Base-by-base conservation (phyloP, 2,113 vertebrate genomes). In the Mobula birostris region DNA sequence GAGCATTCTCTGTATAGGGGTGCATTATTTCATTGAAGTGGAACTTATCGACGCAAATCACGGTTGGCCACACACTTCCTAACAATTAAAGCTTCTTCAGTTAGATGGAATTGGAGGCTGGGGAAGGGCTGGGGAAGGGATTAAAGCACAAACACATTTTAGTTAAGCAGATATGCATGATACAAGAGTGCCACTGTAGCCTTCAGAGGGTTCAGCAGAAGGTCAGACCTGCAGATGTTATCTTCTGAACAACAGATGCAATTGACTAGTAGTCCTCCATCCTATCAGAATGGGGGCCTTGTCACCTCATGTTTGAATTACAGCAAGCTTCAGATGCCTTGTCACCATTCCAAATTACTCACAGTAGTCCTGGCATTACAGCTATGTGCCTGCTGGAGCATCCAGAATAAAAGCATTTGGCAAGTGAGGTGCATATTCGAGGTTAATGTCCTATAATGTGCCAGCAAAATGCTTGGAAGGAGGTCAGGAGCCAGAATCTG, bases 151-250 rank as follows among this genome's bases (percentile, higher is more conserved):
- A 48, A 40, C 3, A 40, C 91, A 48, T 76, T 93, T 48, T 70
- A 88, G n/a, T 66, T 68, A 27, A 90, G 66, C 66, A 48, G 91
- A 93, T 74, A 93, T 70, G 70, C 68, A 74, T 36, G 36, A 93
- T 8, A 93, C 66, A 93, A 93, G 36, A 48, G 40, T 72, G 90
- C 68, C 68, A 56, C 91, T 93, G 91, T 76, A 74, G 91, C 24
- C 40, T 48, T 93, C 91, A 40, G 36, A 40, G 40, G 40, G 91
- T 93, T 93, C 91, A 93, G n/a, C 36, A 74, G 21, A 56, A 93
- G 91, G 91, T 93, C 91, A 93, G 32, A 56, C 68, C 70, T 40
- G 70, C 91, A 93, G 91, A 93, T 93, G 91, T 76, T 76, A 93
- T 93, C 68, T 76, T 40, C 68, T 56, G 70, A 93, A 93, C 90